Evolutionary conservation across 2,113 vertebrate species (phyloP).

Genomic region (Muntiacus reevesi): DNA sequence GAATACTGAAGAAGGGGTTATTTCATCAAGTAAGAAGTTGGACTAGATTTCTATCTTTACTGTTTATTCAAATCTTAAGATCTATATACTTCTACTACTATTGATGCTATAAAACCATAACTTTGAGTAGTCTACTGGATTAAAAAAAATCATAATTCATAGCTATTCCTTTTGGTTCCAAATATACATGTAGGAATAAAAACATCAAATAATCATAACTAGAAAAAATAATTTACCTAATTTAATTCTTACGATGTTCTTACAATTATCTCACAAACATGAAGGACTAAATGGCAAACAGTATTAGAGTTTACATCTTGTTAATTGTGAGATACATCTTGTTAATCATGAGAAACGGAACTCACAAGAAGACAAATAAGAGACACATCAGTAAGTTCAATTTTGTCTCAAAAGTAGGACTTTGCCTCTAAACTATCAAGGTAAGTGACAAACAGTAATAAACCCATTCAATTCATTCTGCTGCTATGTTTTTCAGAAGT

Average conservation of each 20-base stretch:
- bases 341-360: background rate
- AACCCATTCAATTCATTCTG: background rate
- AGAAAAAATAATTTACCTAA: background rate
- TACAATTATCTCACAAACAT: background rate
- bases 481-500: background rate
- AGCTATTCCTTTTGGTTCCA: background rate
- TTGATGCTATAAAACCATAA: background rate
- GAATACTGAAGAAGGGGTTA: background rate
- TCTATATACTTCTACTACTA: background rate
- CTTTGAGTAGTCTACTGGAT: background rate
- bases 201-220: background rate
- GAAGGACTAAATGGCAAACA: background rate
- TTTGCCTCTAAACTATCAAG: background rate
- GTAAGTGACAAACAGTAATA: background rate
- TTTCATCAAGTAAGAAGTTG: background rate
- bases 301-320: background rate
- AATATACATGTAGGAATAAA: background rate
- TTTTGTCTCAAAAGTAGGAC: background rate
- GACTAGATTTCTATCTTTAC: background rate
- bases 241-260: background rate
- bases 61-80: background rate
- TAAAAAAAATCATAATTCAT: background rate
- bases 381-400: background rate
- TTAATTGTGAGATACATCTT: background rate
- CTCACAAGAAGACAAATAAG: background rate